phyloP scores from a whole-genome alignment of 1,140 invertebrate genomes.

The Radopholus similis region DNA sequence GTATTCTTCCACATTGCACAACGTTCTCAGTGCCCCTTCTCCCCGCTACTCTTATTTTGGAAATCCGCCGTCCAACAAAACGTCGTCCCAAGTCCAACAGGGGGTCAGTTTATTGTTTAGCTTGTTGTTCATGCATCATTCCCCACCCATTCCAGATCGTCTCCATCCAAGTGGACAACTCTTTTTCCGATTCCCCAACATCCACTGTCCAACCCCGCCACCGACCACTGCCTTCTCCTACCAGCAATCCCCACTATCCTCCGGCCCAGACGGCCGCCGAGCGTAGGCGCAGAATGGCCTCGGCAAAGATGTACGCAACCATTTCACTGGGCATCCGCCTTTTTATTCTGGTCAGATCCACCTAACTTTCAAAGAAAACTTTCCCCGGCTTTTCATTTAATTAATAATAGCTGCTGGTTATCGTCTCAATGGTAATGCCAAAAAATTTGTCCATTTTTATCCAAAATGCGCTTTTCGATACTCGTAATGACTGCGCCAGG shows the following conservation, averaged over 20 bases:
- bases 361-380: no score
- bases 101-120: no score
- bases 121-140: no score
- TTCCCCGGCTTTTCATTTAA: no score
- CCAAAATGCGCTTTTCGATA: constrained; percentile 34
- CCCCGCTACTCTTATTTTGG: no score
- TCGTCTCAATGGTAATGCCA: no score
- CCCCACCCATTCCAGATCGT: not conserved
- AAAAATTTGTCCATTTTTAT: no score
- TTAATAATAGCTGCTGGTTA: no score
- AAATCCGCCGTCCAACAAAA: no score
- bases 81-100: no score
- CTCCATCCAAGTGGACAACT: not conserved
- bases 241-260: not conserved
- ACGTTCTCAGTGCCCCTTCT: no score
- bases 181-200: not conserved
- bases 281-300: constrained; percentile 18
- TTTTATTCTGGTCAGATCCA: constrained; percentile 52
- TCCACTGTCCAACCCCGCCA: not conserved
- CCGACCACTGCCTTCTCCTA: not conserved
- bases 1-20: no score
- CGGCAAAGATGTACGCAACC: constrained; percentile 30
- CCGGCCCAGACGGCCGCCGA: constrained; percentile 3
- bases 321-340: constrained; percentile 54
- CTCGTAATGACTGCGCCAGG: constrained; percentile 57